Conservation (phyloP, 2,888 invertebrate genomes). For the Helicoverpa assulta region DNA sequence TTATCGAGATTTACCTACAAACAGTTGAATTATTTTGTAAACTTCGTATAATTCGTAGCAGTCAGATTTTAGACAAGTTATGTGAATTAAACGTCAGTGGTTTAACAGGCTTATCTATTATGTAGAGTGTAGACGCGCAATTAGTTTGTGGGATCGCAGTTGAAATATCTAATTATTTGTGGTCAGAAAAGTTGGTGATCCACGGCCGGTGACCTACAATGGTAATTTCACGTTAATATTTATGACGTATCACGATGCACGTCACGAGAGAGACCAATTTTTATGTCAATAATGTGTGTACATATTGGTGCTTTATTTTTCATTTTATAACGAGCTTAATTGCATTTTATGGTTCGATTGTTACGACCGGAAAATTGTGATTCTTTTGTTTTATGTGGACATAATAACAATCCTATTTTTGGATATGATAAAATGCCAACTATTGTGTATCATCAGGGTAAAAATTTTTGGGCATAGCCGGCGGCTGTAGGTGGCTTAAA, state of each 20-base stretch:
- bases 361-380: constrained; percentile 8
- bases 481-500: constrained; percentile 1
- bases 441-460: neutral
- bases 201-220: constrained; percentile 24
- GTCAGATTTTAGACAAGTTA: constrained; percentile 20
- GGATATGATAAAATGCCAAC: constrained; percentile 8
- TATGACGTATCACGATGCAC: constrained; percentile 44
- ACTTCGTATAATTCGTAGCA: constrained; percentile 9
- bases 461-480: neutral
- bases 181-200: constrained; percentile 28
- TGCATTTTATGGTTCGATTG: constrained; percentile 20
- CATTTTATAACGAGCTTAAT: constrained; percentile 24
- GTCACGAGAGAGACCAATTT: constrained; percentile 45
- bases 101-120: constrained; percentile 50
- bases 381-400: constrained; percentile 5
- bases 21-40: constrained; percentile 26
- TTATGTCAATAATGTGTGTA: constrained; percentile 53
- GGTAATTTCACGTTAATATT: constrained; percentile 54
- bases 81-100: constrained; percentile 41
- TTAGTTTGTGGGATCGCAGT: constrained; percentile 38
- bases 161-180: constrained; percentile 56
- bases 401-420: neutral
- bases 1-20: constrained; percentile 39
- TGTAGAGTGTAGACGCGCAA: constrained; percentile 37
- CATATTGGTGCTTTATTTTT: constrained; percentile 33